These are phyloP conservation scores for Saguinus midas DNA, from an alignment of 2,113 vertebrate species.

Conservation along the genomic window DNA sequence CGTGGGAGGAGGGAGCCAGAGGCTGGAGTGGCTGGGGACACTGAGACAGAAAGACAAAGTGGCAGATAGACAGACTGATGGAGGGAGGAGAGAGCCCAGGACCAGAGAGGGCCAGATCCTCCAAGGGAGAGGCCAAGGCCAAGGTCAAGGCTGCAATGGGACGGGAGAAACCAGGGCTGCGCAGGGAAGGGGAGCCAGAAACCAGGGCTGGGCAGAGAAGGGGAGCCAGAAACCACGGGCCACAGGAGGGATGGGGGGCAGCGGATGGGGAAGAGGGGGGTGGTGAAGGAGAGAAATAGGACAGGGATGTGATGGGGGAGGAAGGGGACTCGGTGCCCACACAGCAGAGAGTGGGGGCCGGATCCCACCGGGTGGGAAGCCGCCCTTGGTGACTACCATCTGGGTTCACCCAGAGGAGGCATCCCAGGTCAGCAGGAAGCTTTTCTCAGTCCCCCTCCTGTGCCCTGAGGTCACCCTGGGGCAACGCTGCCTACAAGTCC, in stretches of 20 bases:
- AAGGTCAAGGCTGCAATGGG: too few species aligned
- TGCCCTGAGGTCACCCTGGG: background rate
- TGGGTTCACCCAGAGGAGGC: background rate
- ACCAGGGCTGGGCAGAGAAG: too few species aligned
- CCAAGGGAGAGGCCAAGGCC: background rate
- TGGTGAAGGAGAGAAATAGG: too few species aligned
- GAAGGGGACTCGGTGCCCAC: accelerated
- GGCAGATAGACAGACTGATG: background rate
- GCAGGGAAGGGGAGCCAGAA: background rate
- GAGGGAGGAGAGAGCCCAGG: too few species aligned
- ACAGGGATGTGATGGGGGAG: background rate
- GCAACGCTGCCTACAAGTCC: background rate
- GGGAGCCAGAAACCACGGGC: background rate
- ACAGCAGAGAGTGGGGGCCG: accelerated
- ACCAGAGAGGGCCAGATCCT: too few species aligned
- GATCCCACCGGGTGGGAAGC: background rate
- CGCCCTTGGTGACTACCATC: background rate
- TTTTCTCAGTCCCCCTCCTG: background rate
- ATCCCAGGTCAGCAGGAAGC: background rate
- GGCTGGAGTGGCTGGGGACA: background rate
- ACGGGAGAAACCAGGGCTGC: too few species aligned
- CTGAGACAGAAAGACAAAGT: background rate
- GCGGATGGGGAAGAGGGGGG: too few species aligned
- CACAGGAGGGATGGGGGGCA: too few species aligned
- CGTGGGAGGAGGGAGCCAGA: accelerated